Conservation (phyloP, 2,888 invertebrate genomes). For the Synanthedon tipuliformis region DNA sequence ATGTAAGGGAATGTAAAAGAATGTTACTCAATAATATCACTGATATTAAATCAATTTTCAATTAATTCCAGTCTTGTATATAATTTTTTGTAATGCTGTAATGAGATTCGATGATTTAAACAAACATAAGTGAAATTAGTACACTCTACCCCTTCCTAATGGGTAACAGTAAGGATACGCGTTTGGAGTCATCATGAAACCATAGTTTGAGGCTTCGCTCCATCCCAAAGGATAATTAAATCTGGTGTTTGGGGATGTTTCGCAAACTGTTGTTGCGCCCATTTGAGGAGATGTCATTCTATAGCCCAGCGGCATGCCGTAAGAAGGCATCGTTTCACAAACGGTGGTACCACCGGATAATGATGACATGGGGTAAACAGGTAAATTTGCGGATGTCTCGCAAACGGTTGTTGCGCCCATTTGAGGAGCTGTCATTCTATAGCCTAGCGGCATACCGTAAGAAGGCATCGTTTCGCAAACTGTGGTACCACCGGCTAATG, state of each 20-base stretch:
- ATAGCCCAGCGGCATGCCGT: background rate
- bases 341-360: background rate
- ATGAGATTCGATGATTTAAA: too few species aligned
- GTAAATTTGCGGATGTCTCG: constrained; percentile 4
- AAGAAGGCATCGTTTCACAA: background rate
- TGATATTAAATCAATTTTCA: too few species aligned
- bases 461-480: background rate
- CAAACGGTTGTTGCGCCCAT: constrained; percentile 1
- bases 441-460: background rate
- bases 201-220: background rate
- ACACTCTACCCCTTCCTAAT: too few species aligned
- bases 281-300: background rate
- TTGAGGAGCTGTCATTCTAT: background rate
- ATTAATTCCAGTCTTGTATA: too few species aligned
- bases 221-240: background rate
- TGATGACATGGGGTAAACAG: background rate
- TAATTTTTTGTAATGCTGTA: too few species aligned
- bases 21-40: too few species aligned
- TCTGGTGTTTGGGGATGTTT: constrained; percentile 3
- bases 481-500: background rate
- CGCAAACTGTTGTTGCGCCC: constrained; percentile 1
- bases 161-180: too few species aligned
- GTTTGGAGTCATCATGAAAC: background rate
- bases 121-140: background rate
- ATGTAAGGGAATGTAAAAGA: too few species aligned